These are phyloP conservation scores for Myiozetetes cayanensis DNA, from an alignment of 2,113 vertebrate species.

Conservation along the genomic window DNA sequence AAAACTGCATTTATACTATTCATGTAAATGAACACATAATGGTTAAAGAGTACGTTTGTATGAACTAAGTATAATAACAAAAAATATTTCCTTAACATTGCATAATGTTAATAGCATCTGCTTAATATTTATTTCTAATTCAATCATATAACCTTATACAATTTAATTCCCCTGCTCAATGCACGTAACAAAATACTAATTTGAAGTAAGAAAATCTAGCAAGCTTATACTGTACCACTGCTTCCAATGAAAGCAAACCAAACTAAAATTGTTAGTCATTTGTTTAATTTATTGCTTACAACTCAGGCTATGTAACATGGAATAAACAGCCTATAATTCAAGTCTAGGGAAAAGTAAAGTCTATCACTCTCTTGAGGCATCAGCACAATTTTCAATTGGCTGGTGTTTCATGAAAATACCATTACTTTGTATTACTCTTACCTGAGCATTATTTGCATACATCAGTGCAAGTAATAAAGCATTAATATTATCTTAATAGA, in stretches of 20 bases:
- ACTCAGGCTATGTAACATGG: not conserved
- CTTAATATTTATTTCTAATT: not conserved
- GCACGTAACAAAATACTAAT: not conserved
- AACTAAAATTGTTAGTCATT: not conserved
- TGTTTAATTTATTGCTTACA: not conserved
- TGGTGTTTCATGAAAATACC: not conserved
- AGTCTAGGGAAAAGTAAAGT: not conserved
- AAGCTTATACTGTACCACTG: not conserved
- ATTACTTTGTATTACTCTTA: not conserved
- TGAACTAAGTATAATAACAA: not conserved
- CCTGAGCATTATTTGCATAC: not conserved
- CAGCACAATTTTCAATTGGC: not conserved
- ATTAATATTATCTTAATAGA: not conserved
- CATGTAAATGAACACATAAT: not conserved
- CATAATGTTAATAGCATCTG: not conserved
- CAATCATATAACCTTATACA: not conserved
- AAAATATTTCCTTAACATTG: not conserved
- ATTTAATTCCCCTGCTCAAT: not conserved
- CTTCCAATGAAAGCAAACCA: not conserved
- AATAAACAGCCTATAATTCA: not conserved
- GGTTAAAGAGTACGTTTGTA: not conserved
- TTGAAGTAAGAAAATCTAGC: not conserved
- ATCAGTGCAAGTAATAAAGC: not conserved
- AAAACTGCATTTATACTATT: not conserved
- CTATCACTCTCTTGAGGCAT: not conserved